Base-by-base conservation (phyloP, 2,888 invertebrate genomes). In the Drosophila heteroneura region DNA sequence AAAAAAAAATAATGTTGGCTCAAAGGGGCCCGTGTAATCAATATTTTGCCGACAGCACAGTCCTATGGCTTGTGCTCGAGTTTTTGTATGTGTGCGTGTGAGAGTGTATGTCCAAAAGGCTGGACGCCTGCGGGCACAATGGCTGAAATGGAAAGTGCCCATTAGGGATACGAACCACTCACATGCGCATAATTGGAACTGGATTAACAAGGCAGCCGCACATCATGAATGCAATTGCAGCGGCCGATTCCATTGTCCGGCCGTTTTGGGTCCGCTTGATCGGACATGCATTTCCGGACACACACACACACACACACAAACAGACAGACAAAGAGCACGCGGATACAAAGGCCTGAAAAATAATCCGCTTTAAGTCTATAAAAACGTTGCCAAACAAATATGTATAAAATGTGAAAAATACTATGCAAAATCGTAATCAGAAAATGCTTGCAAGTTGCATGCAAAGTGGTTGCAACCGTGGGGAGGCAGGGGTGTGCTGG, bases 311-410 rank as follows among this genome's bases (percentile, higher is more conserved):
- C 30, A 35, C 64, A 49, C 63, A 51, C 52, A 56, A 33, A 58
- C 63, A n/a, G 28, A 12, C 51, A 12, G 30, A 67, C 69, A 76
- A 65, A 67, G 84, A 65, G 81, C 71, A 69, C 67, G 54, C 59
- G 52, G 35, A 30, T 64, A 84, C 86, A 83, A 89, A 78, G 74
- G 60, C 57, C 57, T 83, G 82, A 85, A 92, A 91, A 91, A 90
- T 92, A 91, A 91, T 91, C 91, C 91, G 89, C 92, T 92, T 92
- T 92, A 81, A 89, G 82, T 82, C 80, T 82, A 79, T 69, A 82
- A 83, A 83, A 83, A 84, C 76, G 84, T 76, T 83, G 79, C 76
- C 77, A 79, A 83, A 90, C 79, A 71, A 68, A 76, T 74, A 82
- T 81, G 61, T 53, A 58, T 22, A 67, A 81, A 77, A 69, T 76